Evolutionary conservation across 1,140 invertebrate species (phyloP), one percentile per base, ranked within the genome.

Genomic region (Maconellicoccus hirsutus): DNA sequence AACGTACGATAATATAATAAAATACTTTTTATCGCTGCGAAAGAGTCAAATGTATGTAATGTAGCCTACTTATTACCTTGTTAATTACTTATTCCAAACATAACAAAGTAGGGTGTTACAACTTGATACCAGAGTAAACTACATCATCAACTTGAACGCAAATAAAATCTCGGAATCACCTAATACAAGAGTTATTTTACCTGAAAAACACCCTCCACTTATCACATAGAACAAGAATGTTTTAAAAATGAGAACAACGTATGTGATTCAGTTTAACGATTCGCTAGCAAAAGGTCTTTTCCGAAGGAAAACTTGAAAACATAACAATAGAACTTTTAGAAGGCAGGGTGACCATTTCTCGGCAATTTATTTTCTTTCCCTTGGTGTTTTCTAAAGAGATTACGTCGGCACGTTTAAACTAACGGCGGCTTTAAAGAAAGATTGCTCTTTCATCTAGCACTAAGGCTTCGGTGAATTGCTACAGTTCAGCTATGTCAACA

Each of bases 371-470:
- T 52, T 52, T 52, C 42, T 52, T 52, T 52, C 42, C 16, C 42
- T 52, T 16, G 42, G 42, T 52, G 42, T 52, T 52, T 52, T 52
- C 42, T 52, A 52, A 52, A 52, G 16, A 52, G 42, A 52, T 52
- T 52, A 52, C 42, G 42, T 52, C 42, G 42, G 42, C 42, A 52
- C 42, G 42, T 52, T 52, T 52, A 52, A 52, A 52, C 42, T 52
- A 33, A 52, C 42, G 42, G 12, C 42, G 42, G 42, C 42, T 52
- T 52, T 52, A 52, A 52, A 16, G 42, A 52, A 52, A 4, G 42
- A 52, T 52, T 52, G 42, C 42, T 52, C 42, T 52, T 52, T 52
- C 42, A 52, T 52, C 42, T 52, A 52, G 42, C 42, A 8, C 42
- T 19, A 52, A 52, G 42, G 42, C 42, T 52, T 52, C 42, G 42